Evolutionary conservation across 2,113 vertebrate species (phyloP).

Genomic region (Callionymus lyra): DNA sequence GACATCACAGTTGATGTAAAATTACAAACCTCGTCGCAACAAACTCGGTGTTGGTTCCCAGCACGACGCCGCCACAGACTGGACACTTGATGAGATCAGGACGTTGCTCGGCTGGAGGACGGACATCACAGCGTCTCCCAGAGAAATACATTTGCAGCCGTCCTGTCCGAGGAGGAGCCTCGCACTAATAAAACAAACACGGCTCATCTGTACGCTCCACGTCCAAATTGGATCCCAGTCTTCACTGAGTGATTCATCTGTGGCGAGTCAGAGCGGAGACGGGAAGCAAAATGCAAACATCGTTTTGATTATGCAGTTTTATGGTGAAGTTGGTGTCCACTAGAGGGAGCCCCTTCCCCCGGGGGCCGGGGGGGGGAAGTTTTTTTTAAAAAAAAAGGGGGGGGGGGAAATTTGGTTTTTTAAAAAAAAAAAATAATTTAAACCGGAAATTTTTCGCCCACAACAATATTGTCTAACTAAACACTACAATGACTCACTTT

Average conservation of each 20-base stretch:
- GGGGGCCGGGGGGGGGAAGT: too few species aligned
- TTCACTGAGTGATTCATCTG: conserved; percentile 98
- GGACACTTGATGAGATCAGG: conserved; percentile 85
- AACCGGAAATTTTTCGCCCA: too few species aligned
- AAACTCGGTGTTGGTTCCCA: conserved; percentile 75
- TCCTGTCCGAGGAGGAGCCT: conserved; percentile 73
- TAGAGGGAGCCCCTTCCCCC: too few species aligned
- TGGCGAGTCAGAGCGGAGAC: conserved; percentile 74
- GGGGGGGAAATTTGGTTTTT: too few species aligned
- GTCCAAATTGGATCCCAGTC: conserved; percentile 89
- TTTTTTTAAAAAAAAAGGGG: too few species aligned
- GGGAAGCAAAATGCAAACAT: conserved; percentile 44
- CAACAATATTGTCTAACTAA: too few species aligned
- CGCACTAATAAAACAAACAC: conserved; percentile 89
- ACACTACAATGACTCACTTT: too few species aligned
- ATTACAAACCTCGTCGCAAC: conserved; percentile 65
- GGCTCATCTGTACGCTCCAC: conserved; percentile 91
- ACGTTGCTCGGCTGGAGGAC: conserved; percentile 80
- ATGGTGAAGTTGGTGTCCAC: conserved; percentile 13
- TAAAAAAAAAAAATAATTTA: too few species aligned
- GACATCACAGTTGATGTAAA: conserved; percentile 73
- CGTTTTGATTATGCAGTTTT: too few species aligned
- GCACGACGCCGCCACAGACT: conserved; percentile 73
- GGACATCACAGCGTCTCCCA: conserved; percentile 74
- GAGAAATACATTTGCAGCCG: conserved; percentile 67